Evolutionary conservation across 1,140 invertebrate species (phyloP), one percentile per base, ranked within the genome.

Genomic region (Drosophila azteca): DNA sequence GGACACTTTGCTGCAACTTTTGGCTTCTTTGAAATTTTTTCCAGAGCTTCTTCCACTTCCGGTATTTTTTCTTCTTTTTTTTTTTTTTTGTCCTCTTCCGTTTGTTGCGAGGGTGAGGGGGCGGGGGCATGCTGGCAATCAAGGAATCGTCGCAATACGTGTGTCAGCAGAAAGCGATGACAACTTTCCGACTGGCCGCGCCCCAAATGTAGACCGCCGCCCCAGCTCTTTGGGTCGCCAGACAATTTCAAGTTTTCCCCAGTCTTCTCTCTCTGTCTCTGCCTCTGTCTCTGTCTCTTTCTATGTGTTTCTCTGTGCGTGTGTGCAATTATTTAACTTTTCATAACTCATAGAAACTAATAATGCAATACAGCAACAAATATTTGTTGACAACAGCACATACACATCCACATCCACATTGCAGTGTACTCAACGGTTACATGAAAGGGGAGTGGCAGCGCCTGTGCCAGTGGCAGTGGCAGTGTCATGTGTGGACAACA

Each of bases 281-380:
- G 2, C 2, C 35, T 39, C 11, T 39, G 31, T 49, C 24, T 44
- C 17, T 29, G 44, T 59, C 48, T 59, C 22, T 70, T 49, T 1
- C 11, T 13, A 20, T 20, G 7, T 7, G 4, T 39, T 4, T 39
- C 5, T 67, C 48, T 51, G 29, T 35, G 13, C 39, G 58, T 63
- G 68, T 58, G 58, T 61, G 59, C 63, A 82, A 78, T 81, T 87
- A 87, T 87, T 87, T 87, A 79, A 87, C 82, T 87, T 87, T 87
- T 88, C 78, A 79, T 78, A 87, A 85, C 71, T 84, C 81, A 61
- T 63, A 49, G 62, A 85, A 75, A 84, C 82, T 87, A 87, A 88
- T 87, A 87, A 87, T 69, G 78, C 83, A 88, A 83, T 88, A 72
- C 67, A 69, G 68, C 48, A 54, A 48, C 71, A 87, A 87, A 87